Conservation (phyloP, 1,140 invertebrate genomes). For the Eubasilissa regina region DNA sequence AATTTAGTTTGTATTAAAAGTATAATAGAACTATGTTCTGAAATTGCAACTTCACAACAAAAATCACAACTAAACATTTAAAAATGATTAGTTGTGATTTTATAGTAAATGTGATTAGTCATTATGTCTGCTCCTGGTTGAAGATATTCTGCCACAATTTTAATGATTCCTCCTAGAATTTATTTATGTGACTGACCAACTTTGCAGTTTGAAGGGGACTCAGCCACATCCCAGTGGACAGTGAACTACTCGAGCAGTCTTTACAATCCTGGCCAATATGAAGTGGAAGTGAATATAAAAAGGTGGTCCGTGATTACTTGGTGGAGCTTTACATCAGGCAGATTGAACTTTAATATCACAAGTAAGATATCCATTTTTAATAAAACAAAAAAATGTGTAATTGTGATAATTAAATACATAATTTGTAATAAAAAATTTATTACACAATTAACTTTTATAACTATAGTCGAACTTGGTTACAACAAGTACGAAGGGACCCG, state of each 20-base stretch:
- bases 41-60: no score
- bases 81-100: no score
- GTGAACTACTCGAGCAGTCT: constrained; percentile 73
- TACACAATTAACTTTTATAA: no score
- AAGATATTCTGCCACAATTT: background rate
- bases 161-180: constrained; percentile 7
- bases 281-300: constrained; percentile 75
- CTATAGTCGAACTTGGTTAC: no score
- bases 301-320: constrained; percentile 66
- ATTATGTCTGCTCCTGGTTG: no score
- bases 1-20: no score
- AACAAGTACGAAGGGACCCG: no score
- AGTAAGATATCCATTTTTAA: constrained; percentile 67
- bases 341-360: constrained; percentile 74
- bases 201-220: constrained; percentile 64
- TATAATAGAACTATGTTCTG: no score
- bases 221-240: constrained; percentile 71
- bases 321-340: constrained; percentile 65
- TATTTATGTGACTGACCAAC: constrained; percentile 23
- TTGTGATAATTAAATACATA: background rate
- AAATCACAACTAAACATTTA: no score
- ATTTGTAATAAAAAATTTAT: no score
- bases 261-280: constrained; percentile 75
- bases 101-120: no score
- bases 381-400: background rate